Evolutionary conservation across 2,797 vertebrate species (phyloP), one percentile per base, ranked within the genome.

Genomic region (Catamblyrhynchus diadema): DNA sequence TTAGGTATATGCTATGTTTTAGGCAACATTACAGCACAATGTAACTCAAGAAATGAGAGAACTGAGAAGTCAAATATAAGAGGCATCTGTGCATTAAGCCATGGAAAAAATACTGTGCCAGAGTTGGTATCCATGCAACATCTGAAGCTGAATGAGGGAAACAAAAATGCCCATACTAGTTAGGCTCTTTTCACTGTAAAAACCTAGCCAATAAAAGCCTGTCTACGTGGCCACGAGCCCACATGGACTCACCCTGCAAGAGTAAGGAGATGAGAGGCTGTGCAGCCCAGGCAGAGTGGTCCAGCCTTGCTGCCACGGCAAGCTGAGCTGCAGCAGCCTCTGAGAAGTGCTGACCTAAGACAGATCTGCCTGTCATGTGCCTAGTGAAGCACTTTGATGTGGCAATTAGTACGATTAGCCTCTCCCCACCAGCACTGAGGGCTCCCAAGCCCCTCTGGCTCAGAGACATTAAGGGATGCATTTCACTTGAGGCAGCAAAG

Each of bases 181-280:
- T 20, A 27, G n/a, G 60, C 10, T 66, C 59, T 15, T 62, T 50
- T 33, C 5, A 6, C 9, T 21, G 41, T 45, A 75, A 79, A 71
- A 90, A 16, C 9, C 9, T 14, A 65, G 13, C 1, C 24, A 60
- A 35, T 21, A 54, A 47, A 95, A 79, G 30, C 25, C 14, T 27
- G 20, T 21, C 33, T 32, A 17, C 1, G 0, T 1, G 11, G 51
- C 28, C 27, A 8, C 0, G 0, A 81, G 39, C 41, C 51, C 74
- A 41, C 0, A 0, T 8, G 70, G 61, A 51, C n/a, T 47, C 25
- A 39, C 12, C 15, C 84, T 47, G 53, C 41, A 35, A 14, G 41
- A 37, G 48, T 0, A 1, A 48, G 32, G 37, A 27, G 59, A 53
- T 1, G 3, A 57, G 61, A 35, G 37, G 20, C 53, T 3, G 1